Base-by-base conservation (phyloP, 2,113 vertebrate genomes). In the Mystacornis crossleyi region DNA sequence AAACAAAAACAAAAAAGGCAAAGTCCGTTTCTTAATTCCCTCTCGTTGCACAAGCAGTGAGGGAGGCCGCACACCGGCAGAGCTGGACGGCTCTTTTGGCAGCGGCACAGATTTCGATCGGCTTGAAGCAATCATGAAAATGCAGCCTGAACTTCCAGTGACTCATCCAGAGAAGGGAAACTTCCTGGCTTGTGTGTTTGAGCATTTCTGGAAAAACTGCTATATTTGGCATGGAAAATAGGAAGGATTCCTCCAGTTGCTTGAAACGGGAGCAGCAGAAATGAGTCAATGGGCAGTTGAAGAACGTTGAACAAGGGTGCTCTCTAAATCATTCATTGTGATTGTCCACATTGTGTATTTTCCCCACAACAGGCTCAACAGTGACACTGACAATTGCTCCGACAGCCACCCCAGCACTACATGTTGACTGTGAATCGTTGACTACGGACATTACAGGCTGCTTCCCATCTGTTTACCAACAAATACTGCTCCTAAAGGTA, bases 191-290 rank as follows among this genome's bases (percentile, higher is more conserved):
- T 71, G 82, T 91, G 72, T 83, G 36, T 83, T 95, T 10, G 50
- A 95, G 75, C 89, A 95, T 95, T 97, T 96, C 93, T 95, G 94
- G 93, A 95, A 96, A 97, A 96, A 96, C 86, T 93, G 95, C 96
- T 96, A 96, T 96, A 96, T 97, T 96, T 95, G 95, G 96, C 96
- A 45, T 96, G 95, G 96, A 97, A 97, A 95, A 92, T 89, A 94
- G 96, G 96, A 97, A 94, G 91, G 95, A 93, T 96, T 95, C 84
- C 86, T 95, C 89, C 2, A 29, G 61, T 64, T 61, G 10, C 86
- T 95, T 74, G 77, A 91, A 95, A 91, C 26, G 28, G 83, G 82
- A 94, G 85, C 92, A 96, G 88, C 85, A 92, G 69, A 64, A 96
- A 94, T 94, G 92, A 97, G 75, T 94, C 88, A 90, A 92, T 86